Conservation (phyloP, 2,797 vertebrate species). For the Acrocephalus scirpaceus region DNA sequence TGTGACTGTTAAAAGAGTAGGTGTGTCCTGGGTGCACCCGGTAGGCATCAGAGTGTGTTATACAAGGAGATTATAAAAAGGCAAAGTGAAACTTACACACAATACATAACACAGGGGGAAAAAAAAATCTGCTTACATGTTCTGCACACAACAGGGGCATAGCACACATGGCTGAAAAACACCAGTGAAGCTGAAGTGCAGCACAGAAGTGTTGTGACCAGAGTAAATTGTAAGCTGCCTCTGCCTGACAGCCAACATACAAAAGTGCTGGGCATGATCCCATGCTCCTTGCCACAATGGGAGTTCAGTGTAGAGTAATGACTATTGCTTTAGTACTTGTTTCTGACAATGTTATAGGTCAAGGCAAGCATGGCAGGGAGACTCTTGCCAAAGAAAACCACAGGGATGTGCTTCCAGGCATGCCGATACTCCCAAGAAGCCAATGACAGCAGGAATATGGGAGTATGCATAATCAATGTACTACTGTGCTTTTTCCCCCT, state of each 20-base stretch:
- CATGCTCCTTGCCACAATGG: neutral
- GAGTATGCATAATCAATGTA: neutral
- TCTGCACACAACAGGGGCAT: neutral
- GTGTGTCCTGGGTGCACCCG: conserved; percentile 12
- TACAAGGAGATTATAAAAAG: conserved; percentile 2
- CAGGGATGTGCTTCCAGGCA: conserved; percentile 29
- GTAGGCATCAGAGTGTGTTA: neutral
- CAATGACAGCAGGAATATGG: neutral
- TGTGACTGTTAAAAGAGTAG: neutral
- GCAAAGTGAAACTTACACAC: neutral
- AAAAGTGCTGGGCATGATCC: neutral
- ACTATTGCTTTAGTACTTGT: conserved; percentile 20
- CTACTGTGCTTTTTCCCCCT: neutral
- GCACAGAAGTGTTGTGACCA: neutral
- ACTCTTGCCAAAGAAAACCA: conserved; percentile 43
- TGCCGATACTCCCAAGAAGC: neutral
- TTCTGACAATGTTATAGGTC: conserved; percentile 3
- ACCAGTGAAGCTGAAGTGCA: neutral
- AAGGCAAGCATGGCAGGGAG: neutral
- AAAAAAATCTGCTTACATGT: neutral
- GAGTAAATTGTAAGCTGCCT: neutral
- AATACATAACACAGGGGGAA: neutral
- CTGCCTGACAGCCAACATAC: neutral
- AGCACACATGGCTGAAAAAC: neutral
- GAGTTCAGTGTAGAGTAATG: neutral